A percentile compares a stretch with the other conserved stretches of the same genome.
phyloP scores from a whole-genome alignment of 92 coral and sea anemone genomes.

The Phenganax stokvisi region DNA sequence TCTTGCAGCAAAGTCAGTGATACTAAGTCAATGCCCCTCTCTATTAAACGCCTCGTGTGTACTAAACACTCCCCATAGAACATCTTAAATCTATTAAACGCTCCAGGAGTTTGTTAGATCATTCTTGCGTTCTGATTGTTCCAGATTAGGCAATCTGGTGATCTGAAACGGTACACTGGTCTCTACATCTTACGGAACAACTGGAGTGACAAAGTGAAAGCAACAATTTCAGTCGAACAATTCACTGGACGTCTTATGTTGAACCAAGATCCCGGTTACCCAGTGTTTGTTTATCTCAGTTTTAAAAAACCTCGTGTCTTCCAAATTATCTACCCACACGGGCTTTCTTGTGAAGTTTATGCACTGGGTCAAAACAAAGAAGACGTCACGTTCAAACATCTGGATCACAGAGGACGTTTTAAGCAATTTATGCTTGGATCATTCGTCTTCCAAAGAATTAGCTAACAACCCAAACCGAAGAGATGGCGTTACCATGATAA shows the following conservation, averaged over 20 bases:
- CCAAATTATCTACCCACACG: conserved; percentile 75
- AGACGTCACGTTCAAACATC: conserved; percentile 59
- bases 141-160: conserved; percentile 61
- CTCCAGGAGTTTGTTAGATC: too few species aligned
- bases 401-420: conserved; percentile 52
- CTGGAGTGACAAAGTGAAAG: conserved; percentile 72
- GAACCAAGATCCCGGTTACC: conserved; percentile 75
- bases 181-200: conserved; percentile 61
- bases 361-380: conserved; percentile 92
- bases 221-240: conserved; percentile 60
- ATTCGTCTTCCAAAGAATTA: conserved; percentile 54
- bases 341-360: conserved; percentile 65
- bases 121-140: not conserved
- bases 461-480: not conserved
- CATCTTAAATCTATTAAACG: too few species aligned
- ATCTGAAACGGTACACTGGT: conserved; percentile 57
- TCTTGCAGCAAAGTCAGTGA: too few species aligned
- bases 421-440: conserved; percentile 83
- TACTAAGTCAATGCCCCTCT: too few species aligned
- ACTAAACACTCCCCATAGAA: too few species aligned
- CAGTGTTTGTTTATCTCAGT: conserved; percentile 64
- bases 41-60: too few species aligned
- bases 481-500: not conserved
- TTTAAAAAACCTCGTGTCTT: conserved; percentile 50
- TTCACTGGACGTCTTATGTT: conserved; percentile 60